Percentiles rank a stretch among this genome's conserved stretches.
These are phyloP conservation scores for Agrochola lychnidis DNA, from an alignment of 2,888 invertebrate genomes.

Conservation along the genomic window DNA sequence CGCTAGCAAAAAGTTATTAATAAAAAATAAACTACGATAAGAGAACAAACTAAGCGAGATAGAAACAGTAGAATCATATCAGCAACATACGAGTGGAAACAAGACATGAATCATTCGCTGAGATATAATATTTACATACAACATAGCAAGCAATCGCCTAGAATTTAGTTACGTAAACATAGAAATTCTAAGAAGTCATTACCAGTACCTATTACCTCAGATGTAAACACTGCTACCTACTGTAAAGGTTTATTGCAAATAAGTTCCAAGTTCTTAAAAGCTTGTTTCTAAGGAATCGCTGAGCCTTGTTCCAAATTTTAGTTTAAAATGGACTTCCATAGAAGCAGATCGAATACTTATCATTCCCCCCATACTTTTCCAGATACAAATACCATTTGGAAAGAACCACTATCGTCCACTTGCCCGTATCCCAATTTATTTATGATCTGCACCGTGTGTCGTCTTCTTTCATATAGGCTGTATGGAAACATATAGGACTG, in stretches of 20 bases:
- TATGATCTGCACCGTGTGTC: not conserved
- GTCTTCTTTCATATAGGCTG: not conserved
- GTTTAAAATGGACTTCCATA: too few relatives aligned
- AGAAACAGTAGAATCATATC: constrained; percentile 21
- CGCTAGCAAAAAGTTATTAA: too few relatives aligned
- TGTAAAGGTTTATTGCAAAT: not conserved
- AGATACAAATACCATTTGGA: not conserved
- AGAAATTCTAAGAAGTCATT: constrained; percentile 37
- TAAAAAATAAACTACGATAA: not conserved
- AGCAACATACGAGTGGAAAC: constrained; percentile 32
- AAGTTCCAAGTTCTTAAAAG: not conserved
- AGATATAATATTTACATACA: constrained; percentile 41
- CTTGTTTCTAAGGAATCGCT: not conserved
- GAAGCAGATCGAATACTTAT: not conserved
- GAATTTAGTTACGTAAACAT: constrained; percentile 31
- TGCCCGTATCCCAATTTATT: not conserved
- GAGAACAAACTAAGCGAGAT: not conserved
- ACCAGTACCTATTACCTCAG: not conserved
- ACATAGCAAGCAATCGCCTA: constrained; percentile 24
- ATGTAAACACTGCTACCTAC: constrained; percentile 9
- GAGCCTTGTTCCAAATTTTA: not conserved
- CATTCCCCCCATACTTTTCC: not conserved
- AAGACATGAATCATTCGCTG: constrained; percentile 34
- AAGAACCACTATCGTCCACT: too few relatives aligned
- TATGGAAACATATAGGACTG: too few relatives aligned